Evolutionary conservation across 2,797 vertebrate genomes (phyloP), one percentile per base, ranked within the genome.

Genomic region (Syngnathus acus): DNA sequence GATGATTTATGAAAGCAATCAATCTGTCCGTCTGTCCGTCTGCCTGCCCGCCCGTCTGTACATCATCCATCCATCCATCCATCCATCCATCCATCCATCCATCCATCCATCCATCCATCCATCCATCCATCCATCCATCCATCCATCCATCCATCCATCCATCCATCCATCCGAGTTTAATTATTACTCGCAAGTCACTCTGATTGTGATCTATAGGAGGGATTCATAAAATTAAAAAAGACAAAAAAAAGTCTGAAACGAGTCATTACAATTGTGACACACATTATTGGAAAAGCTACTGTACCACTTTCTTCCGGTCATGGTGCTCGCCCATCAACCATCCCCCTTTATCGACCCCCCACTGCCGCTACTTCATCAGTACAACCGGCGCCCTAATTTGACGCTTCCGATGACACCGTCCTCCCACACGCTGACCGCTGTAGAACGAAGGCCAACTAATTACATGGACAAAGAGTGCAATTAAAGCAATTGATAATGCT

Each of bases 241-340:
- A 53, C 3, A 17, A 17, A 48, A 68, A 23, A 59, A 57, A 9
- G 40, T 69, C 62, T 45, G 26, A 51, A 16, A 5, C 57, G 68
- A 72, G 67, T 60, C 68, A 39, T 60, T 73, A 68, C 73, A 66
- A 69, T 47, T 74, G 69, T 66, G 58, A 62, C 65, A 69, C 64
- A 78, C 75, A 78, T 82, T 75, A 79, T 78, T 77, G 77, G 74
- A 79, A 65, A 60, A 47, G 21, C 59, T 47, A 39, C 74, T 67
- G 66, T 72, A 78, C 85, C 75, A 62, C 71, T 87, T 76, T 81
- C 71, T 83, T 83, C 76, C 82, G 60, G 65, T 71, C 71, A 67
- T 26, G 67, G 62, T 65, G 64, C 67, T 42, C 63, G 70, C 42
- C 60, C 42, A 62, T 62, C 60, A 26, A 17, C 42, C 60, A 23